Base-by-base conservation (phyloP, 2,797 vertebrate species). In the Chelon labrosus region DNA sequence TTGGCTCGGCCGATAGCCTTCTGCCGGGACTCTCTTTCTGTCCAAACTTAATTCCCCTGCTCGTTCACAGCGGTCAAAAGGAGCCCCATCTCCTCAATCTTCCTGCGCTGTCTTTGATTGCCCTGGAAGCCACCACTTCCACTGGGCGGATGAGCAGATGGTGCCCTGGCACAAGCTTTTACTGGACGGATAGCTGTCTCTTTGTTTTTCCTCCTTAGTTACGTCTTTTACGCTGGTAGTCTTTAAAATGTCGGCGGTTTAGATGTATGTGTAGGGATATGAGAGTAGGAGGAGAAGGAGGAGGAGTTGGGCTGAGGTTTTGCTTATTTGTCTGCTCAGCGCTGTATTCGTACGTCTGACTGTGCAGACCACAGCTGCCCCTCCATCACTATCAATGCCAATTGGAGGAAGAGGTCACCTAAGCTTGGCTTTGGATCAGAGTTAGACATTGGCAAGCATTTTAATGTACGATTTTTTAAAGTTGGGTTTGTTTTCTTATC, bases 131-230 rank as follows among this genome's bases (percentile, higher is more conserved):
- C 57, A 4, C 71, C 44, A 77, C 87, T 91, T 90, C 83, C 80
- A 86, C 80, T 57, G 53, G 85, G 77, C 87, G 77, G 88, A 89
- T 78, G 89, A 88, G 92, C 88, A 92, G 90, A 92, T 91, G 91
- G 90, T 55, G 87, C 89, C 81, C 80, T 90, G 88, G 88, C 84
- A 87, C 69, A 57, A 42, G 77, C 19, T 62, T 72, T 67, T 61
- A 70, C 68, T 25, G 70, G 67, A 67, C 68, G 25, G 66, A 79
- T 82, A 56, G 72, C 73, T 75, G 84, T 84, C 69, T 65, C 80
- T 86, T 90, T 91, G 86, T 91, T 73, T 72, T 61, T 27, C 51
- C 71, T 79, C 66, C 78, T 65, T 67, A 61, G 73, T 88, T 73
- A 82, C 82, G 71, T 79, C 79, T 82, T 77, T 83, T 61, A 4